These are phyloP conservation scores for Dysmachus trigonus DNA, from an alignment of 2,888 invertebrate species.

Conservation along the genomic window DNA sequence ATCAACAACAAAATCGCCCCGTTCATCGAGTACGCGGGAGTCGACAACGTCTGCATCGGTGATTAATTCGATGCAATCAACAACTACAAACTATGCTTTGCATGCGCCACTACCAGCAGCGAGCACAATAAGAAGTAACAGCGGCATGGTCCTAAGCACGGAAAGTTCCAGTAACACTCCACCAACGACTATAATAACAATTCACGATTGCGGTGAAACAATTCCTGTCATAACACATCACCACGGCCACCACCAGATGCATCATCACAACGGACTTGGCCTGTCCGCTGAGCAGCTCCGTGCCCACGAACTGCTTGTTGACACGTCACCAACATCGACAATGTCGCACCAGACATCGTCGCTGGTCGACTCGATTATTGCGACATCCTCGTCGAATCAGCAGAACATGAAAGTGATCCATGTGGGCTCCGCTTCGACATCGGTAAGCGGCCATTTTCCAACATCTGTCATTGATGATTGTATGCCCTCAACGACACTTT, in stretches of 20 bases:
- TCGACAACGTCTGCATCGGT: not conserved
- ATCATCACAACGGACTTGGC: slow-evolving; percentile 16
- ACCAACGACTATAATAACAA: slow-evolving; percentile 26
- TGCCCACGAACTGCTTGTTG: not conserved
- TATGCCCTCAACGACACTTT: slow-evolving; percentile 40
- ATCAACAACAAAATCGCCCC: slow-evolving; percentile 41
- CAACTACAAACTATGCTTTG: not conserved
- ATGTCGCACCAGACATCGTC: not conserved
- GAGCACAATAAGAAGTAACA: slow-evolving; percentile 39
- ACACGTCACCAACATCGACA: not conserved
- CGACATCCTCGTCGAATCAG: slow-evolving; percentile 1
- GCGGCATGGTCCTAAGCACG: slow-evolving; percentile 17
- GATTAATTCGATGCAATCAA: slow-evolving; percentile 14
- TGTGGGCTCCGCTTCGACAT: slow-evolving; percentile 12
- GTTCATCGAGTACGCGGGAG: slow-evolving; percentile 28
- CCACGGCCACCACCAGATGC: slow-evolving; percentile 25
- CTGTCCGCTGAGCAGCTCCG: slow-evolving; percentile 13
- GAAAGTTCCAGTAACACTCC: not conserved
- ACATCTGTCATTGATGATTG: slow-evolving; percentile 26
- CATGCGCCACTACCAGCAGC: slow-evolving; percentile 42
- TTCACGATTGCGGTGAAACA: slow-evolving; percentile 41
- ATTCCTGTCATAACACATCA: slow-evolving; percentile 43
- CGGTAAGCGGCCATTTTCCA: not conserved
- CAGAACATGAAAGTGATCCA: slow-evolving; percentile 13
- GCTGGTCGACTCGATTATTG: not conserved